Conservation (phyloP, 2,888 invertebrate species). For the Drosophila eohydei region DNA sequence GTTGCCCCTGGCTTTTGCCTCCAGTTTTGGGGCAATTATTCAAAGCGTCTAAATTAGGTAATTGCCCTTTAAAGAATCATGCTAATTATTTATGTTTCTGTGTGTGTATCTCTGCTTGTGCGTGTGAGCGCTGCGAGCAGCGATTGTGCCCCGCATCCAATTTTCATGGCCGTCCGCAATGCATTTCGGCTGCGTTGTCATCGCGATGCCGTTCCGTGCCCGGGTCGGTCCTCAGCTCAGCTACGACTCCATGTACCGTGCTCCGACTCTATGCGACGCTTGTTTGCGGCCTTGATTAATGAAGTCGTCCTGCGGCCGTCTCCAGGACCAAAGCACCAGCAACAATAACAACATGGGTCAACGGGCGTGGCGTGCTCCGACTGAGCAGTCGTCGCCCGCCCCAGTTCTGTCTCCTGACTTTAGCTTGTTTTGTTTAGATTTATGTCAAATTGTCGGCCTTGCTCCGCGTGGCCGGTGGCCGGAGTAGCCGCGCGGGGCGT, state of each 20-base stretch:
- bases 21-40: slow-evolving; percentile 70
- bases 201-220: slow-evolving; percentile 3
- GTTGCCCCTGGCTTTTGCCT: slow-evolving; percentile 17
- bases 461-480: slow-evolving; percentile 12
- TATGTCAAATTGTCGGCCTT: slow-evolving; percentile 75
- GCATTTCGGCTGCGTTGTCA: slow-evolving; percentile 61
- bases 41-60: slow-evolving; percentile 81
- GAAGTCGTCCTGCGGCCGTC: slow-evolving; percentile 76
- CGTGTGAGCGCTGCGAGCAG: slow-evolving; percentile 4
- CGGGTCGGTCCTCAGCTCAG: slow-evolving; percentile 5
- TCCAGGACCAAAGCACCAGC: slow-evolving; percentile 24
- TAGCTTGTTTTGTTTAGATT: slow-evolving; percentile 77
- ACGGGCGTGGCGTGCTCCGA: slow-evolving; percentile 46
- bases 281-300: slow-evolving; percentile 80
- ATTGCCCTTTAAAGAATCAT: slow-evolving; percentile 82
- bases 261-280: slow-evolving; percentile 43
- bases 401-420: slow-evolving; percentile 1
- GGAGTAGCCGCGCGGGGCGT: not conserved
- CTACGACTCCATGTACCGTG: slow-evolving; percentile 2
- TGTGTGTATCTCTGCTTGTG: slow-evolving; percentile 29
- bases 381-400: slow-evolving; percentile 13
- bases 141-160: slow-evolving; percentile 13
- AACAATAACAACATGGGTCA: slow-evolving; percentile 43
- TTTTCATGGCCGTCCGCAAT: slow-evolving; percentile 20
- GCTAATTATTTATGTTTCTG: slow-evolving; percentile 80